Evolutionary conservation across 2,797 vertebrate genomes (phyloP).

Genomic region (Anas capensis): DNA sequence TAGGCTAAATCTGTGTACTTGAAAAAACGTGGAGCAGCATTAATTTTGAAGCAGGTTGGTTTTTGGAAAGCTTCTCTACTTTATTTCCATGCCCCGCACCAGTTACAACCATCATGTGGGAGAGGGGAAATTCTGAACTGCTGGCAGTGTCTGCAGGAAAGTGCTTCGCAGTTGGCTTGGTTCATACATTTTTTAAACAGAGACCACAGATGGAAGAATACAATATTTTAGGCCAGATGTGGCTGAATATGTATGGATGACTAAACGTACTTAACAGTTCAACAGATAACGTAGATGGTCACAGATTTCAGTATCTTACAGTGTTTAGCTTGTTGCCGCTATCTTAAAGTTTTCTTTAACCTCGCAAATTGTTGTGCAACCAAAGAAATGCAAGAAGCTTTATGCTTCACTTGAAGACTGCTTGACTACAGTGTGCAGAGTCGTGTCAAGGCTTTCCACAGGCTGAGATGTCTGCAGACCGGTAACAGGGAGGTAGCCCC

Average conservation of each 20-base stretch:
- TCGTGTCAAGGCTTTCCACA: neutral
- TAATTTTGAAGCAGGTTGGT: neutral
- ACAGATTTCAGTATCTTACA: neutral
- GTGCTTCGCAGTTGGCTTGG: neutral
- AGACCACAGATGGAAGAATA: neutral
- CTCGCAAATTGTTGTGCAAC: neutral
- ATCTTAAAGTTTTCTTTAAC: neutral
- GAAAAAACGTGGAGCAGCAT: neutral
- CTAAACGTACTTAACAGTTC: neutral
- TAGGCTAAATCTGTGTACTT: neutral
- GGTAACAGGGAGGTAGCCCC: no score
- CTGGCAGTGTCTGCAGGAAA: neutral
- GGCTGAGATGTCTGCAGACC: neutral
- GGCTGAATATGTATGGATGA: neutral
- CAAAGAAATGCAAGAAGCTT: neutral
- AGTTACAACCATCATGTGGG: neutral
- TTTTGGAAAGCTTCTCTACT: neutral
- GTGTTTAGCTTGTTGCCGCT: neutral
- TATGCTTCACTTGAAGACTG: neutral
- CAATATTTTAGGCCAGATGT: neutral
- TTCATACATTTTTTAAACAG: neutral
- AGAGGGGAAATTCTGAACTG: neutral
- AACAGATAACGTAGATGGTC: neutral
- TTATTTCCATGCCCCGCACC: neutral
- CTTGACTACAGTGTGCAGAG: neutral